Percentiles rank a stretch among this genome's conserved stretches.
These are phyloP conservation scores for Bombus confusus DNA, from an alignment of 1,140 invertebrate species.

Conservation along the genomic window DNA sequence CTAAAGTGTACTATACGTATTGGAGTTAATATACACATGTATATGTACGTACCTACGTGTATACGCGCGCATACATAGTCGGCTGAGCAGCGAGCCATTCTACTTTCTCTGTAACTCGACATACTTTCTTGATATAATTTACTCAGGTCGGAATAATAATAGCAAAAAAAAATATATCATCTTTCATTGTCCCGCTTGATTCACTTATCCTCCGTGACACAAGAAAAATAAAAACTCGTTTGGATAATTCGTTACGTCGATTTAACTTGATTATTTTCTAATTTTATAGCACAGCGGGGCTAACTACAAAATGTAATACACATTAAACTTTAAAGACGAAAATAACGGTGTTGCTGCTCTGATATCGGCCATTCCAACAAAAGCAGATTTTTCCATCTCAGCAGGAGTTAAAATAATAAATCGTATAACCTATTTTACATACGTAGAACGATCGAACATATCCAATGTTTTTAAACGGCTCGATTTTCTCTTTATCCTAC, in stretches of 20 bases:
- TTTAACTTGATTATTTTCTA: background rate
- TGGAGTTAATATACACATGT: background rate
- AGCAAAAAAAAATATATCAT: no score
- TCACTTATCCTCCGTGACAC: no score
- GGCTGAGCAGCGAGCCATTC: slow-evolving; percentile 22
- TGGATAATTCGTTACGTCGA: no score
- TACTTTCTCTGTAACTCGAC: slow-evolving; percentile 50
- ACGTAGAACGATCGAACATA: background rate
- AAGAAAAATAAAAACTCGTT: no score
- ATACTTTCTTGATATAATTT: slow-evolving; percentile 40
- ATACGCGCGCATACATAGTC: background rate
- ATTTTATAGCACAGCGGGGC: background rate
- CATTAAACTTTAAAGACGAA: background rate
- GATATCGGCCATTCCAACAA: background rate
- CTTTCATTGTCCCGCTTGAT: no score
- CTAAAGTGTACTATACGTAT: background rate
- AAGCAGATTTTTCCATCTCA: background rate
- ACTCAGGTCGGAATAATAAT: background rate
- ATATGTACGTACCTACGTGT: background rate
- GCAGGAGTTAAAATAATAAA: background rate
- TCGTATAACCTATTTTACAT: background rate
- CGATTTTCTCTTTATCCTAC: background rate
- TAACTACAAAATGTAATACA: background rate
- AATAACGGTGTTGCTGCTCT: background rate
- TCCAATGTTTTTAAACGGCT: background rate